Conservation (phyloP, 2,113 vertebrate genomes). For the Vulpes ferrilata region DNA sequence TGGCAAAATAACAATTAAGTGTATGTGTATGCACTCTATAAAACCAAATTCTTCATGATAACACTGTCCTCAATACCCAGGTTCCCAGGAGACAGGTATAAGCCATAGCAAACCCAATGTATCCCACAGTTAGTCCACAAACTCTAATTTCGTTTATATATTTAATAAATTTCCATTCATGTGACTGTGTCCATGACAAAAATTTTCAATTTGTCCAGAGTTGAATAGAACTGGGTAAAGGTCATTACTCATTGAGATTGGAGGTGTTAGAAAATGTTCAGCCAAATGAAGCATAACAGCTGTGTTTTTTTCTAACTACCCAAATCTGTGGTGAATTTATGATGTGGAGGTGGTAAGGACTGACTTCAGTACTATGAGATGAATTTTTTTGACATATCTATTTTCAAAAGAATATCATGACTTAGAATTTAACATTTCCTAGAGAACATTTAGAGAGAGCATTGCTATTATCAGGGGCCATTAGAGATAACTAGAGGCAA, state of each 20-base stretch:
- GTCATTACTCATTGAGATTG: not conserved
- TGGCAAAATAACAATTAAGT: not conserved
- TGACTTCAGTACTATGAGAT: not conserved
- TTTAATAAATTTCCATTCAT: not conserved
- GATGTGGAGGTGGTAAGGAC: not conserved
- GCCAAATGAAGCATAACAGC: not conserved
- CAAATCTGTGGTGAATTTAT: not conserved
- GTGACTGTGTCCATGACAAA: not conserved
- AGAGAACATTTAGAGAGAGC: not conserved
- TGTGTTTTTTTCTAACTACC: not conserved
- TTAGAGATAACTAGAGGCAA: not conserved
- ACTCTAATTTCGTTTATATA: not conserved
- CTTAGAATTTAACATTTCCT: not conserved
- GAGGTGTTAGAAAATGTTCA: not conserved
- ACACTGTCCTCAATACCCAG: not conserved
- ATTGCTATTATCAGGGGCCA: not conserved
- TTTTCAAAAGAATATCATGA: slow-evolving; percentile 36
- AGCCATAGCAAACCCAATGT: not conserved
- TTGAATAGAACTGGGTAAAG: not conserved
- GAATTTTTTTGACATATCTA: not conserved
- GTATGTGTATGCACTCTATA: not conserved
- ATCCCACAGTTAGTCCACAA: not conserved
- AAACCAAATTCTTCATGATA: not conserved
- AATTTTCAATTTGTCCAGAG: not conserved
- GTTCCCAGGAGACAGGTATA: not conserved